These are phyloP conservation scores for Acrossocheilus wenchowensis DNA, from an alignment of 2,797 vertebrate species.

Conservation along the genomic window DNA sequence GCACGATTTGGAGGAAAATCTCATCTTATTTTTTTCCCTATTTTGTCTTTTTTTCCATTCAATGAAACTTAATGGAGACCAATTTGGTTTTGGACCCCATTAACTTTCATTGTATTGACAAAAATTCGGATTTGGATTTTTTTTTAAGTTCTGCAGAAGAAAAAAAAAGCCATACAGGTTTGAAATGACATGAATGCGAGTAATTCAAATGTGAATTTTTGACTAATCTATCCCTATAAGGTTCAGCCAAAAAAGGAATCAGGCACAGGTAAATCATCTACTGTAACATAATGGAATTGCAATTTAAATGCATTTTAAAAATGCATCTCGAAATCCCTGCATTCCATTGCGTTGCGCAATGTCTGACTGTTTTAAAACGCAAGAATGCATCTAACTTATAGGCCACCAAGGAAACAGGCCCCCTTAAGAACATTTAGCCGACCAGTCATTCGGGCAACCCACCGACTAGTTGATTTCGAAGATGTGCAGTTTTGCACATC, in stretches of 20 bases:
- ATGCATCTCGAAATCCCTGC: neutral
- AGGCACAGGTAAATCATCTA: neutral
- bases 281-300: neutral
- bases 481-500: constrained; percentile 8
- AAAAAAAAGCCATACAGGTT: neutral
- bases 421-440: neutral
- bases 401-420: neutral
- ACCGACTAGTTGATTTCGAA: neutral
- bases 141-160: neutral
- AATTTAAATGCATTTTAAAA: neutral
- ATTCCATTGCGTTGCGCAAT: neutral
- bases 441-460: constrained; percentile 1
- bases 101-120: neutral
- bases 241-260: neutral
- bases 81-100: neutral
- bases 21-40: neutral
- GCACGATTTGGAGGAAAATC: neutral
- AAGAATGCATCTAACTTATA: neutral
- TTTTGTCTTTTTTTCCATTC: neutral
- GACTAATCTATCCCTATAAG: neutral
- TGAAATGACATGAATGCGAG: neutral
- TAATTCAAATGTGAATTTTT: neutral
- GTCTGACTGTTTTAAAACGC: neutral
- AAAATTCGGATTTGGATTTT: neutral
- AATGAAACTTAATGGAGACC: neutral